Conservation (phyloP, 2,113 vertebrate genomes). For the Colossoma macropomum region DNA sequence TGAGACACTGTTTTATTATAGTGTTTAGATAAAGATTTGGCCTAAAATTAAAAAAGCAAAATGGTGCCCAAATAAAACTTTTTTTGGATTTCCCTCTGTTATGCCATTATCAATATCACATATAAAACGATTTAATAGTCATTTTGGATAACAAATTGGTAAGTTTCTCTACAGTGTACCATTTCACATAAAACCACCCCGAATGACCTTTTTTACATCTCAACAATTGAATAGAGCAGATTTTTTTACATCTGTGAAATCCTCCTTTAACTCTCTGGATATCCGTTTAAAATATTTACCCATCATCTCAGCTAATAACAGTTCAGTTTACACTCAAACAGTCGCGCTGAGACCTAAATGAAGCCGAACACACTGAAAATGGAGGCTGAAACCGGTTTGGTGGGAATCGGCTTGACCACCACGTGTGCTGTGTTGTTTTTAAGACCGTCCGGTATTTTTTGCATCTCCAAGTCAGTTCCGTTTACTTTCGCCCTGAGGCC, state of each 20-base stretch:
- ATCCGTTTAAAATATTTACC: background rate
- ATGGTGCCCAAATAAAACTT: too few species aligned
- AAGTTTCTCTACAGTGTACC: background rate
- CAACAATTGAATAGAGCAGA: background rate
- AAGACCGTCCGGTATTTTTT: conserved; percentile 77
- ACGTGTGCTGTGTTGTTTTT: conserved; percentile 83
- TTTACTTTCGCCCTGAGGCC: conserved; percentile 84
- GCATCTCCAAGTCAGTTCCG: conserved; percentile 67
- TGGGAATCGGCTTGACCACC: conserved; percentile 96
- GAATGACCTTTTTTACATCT: background rate
- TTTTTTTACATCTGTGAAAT: background rate
- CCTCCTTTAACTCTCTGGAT: background rate
- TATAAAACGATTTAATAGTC: too few species aligned
- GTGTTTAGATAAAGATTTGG: too few species aligned
- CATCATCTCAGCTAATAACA: background rate
- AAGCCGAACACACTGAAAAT: conserved; percentile 95
- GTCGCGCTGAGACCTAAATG: conserved; percentile 74
- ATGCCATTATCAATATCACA: too few species aligned
- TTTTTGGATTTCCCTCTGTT: too few species aligned
- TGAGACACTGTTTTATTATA: background rate
- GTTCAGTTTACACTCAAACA: background rate
- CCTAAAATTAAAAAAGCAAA: too few species aligned
- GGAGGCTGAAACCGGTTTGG: conserved; percentile 86
- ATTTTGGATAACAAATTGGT: background rate
- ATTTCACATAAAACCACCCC: too few species aligned